These are phyloP conservation scores for Caiman crocodilus DNA, from an alignment of 2,797 vertebrate genomes.

Conservation along the genomic window DNA sequence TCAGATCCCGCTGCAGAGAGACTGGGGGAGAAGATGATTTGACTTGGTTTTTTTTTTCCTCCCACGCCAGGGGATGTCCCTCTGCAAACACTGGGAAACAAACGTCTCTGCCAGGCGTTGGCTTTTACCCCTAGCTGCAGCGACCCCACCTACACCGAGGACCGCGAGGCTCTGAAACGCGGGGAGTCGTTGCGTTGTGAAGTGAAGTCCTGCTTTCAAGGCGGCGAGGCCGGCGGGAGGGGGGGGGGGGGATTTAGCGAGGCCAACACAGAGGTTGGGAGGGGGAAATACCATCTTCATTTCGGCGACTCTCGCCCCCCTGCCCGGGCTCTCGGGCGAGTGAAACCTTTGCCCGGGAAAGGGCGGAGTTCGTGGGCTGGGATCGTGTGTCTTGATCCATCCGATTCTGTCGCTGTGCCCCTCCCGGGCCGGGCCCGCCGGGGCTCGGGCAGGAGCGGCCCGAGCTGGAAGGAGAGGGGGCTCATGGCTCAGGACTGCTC, in stretches of 20 bases:
- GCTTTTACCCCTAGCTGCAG: not conserved
- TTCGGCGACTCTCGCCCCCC: too few species aligned
- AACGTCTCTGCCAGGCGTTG: not conserved
- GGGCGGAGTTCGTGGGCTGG: not conserved
- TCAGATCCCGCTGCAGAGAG: not conserved
- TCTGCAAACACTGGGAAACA: not conserved
- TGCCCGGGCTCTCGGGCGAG: not conserved
- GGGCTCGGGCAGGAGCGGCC: too few species aligned
- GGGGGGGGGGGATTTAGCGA: not conserved
- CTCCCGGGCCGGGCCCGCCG: too few species aligned
- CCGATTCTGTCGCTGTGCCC: too few species aligned
- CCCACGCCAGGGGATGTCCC: not conserved
- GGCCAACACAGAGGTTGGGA: not conserved
- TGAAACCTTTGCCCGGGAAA: rapidly evolving
- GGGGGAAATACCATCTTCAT: too few species aligned
- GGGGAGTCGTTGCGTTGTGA: not conserved
- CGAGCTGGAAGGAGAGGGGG: too few species aligned
- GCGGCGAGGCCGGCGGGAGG: not conserved
- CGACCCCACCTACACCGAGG: not conserved
- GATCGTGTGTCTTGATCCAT: too few species aligned
- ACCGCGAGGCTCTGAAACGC: not conserved
- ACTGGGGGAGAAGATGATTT: not conserved
- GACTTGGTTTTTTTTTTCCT: not conserved
- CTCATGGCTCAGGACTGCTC: too few species aligned
- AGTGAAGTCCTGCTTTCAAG: not conserved